Percentiles rank a stretch among this genome's conserved stretches.
Conservation (phyloP, 2,888 invertebrate genomes). For the Lasius platythorax region DNA sequence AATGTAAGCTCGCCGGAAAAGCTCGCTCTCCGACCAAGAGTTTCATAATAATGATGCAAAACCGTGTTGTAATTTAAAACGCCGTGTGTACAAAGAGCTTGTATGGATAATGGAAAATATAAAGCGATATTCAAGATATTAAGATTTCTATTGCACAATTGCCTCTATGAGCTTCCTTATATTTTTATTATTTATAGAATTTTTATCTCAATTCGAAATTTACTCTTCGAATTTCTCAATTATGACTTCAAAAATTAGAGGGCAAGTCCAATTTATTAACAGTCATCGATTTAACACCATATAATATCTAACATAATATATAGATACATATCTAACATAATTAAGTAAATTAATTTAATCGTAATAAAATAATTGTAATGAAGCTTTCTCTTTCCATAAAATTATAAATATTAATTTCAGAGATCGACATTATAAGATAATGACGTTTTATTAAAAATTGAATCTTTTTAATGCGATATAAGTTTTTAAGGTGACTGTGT, state of each 20-base stretch:
- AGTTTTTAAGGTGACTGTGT: neutral
- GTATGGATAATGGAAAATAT: neutral
- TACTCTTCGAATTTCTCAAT: neutral
- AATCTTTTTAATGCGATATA: neutral
- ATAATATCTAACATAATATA: neutral
- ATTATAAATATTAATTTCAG: neutral
- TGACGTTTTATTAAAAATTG: neutral
- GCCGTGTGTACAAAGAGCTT: neutral
- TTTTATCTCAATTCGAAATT: neutral
- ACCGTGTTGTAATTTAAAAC: neutral
- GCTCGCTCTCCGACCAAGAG: slow-evolving; percentile 8
- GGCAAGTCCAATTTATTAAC: neutral
- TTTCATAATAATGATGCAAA: neutral
- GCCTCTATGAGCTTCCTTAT: neutral
- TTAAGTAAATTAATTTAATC: slow-evolving; percentile 10
- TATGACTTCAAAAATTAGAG: neutral
- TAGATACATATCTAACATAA: neutral
- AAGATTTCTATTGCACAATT: neutral
- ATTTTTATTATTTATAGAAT: neutral
- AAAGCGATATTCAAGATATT: neutral
- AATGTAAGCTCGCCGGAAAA: slow-evolving; percentile 12
- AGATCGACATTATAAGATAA: neutral
- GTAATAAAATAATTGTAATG: neutral
- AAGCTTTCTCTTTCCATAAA: neutral
- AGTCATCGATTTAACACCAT: neutral